These are phyloP conservation scores for Blastobasis adustella DNA, from an alignment of 2,888 invertebrate genomes.

Conservation along the genomic window DNA sequence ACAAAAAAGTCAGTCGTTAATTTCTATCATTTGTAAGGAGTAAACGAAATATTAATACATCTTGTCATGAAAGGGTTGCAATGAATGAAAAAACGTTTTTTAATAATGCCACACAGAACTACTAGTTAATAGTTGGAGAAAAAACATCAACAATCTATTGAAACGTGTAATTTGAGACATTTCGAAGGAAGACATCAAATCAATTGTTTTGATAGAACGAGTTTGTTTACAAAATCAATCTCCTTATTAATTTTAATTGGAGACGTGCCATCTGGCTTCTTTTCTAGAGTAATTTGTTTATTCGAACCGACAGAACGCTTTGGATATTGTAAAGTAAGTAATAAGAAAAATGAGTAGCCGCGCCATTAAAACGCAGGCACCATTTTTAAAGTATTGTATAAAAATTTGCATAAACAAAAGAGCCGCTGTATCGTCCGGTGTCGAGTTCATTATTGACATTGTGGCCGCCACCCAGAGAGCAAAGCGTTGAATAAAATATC, in stretches of 20 bases:
- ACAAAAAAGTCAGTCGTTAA: conserved; percentile 48
- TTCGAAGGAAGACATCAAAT: conserved; percentile 56
- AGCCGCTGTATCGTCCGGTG: conserved; percentile 36
- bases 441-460: conserved; percentile 56
- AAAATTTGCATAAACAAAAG: conserved; percentile 41
- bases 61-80: conserved; percentile 45
- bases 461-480: conserved; percentile 63
- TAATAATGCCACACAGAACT: conserved; percentile 42
- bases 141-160: conserved; percentile 27
- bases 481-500: conserved; percentile 67
- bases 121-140: conserved; percentile 30
- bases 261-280: conserved; percentile 42
- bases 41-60: conserved; percentile 44
- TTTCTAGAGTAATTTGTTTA: background rate
- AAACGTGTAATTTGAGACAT: conserved; percentile 53
- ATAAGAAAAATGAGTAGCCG: conserved; percentile 3
- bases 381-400: conserved; percentile 16
- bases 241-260: conserved; percentile 63
- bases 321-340: background rate
- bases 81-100: conserved; percentile 28
- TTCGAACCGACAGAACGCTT: too few relatives aligned
- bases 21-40: conserved; percentile 45
- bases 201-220: conserved; percentile 52
- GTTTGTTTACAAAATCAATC: conserved; percentile 48
- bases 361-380: conserved; percentile 12